Evolutionary conservation across 1,140 invertebrate genomes (phyloP).

Genomic region (Argopecten irradians): DNA sequence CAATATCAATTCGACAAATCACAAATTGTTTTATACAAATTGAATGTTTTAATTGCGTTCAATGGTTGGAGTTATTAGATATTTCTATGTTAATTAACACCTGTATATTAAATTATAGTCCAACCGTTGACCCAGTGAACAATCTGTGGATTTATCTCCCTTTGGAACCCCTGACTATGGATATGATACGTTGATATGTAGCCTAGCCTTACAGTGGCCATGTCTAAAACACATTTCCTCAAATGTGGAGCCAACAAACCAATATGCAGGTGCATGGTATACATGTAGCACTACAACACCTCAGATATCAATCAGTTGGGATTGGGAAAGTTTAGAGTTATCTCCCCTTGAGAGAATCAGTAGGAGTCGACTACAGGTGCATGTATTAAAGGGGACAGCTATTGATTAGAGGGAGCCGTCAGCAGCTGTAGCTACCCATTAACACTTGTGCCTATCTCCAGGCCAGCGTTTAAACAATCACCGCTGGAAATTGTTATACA

Average conservation of each 20-base stretch:
- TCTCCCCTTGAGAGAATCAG: not conserved
- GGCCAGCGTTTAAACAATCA: not conserved
- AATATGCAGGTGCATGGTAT: not conserved
- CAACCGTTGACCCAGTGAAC: too few species aligned
- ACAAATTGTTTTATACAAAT: too few species aligned
- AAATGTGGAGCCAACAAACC: not conserved
- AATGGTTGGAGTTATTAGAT: not conserved
- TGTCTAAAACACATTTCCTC: not conserved
- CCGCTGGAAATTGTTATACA: not conserved
- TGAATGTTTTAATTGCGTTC: not conserved
- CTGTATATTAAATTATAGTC: too few species aligned
- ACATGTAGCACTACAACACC: not conserved
- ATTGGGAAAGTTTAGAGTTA: not conserved
- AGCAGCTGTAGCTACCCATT: slow-evolving; percentile 4
- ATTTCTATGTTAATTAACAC: not conserved
- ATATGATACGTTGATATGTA: not conserved
- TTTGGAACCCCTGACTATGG: not conserved
- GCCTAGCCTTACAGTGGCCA: not conserved
- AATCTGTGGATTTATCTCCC: not conserved
- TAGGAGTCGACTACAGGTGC: not conserved
- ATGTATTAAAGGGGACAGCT: not conserved
- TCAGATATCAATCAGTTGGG: not conserved
- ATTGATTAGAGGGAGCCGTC: slow-evolving; percentile 14
- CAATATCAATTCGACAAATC: too few species aligned
- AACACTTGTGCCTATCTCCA: slow-evolving; percentile 9